A percentile compares a stretch with the other conserved stretches of the same genome.
These are phyloP conservation scores for Nilaparvata lugens DNA, from an alignment of 1,140 invertebrate species.

Conservation along the genomic window DNA sequence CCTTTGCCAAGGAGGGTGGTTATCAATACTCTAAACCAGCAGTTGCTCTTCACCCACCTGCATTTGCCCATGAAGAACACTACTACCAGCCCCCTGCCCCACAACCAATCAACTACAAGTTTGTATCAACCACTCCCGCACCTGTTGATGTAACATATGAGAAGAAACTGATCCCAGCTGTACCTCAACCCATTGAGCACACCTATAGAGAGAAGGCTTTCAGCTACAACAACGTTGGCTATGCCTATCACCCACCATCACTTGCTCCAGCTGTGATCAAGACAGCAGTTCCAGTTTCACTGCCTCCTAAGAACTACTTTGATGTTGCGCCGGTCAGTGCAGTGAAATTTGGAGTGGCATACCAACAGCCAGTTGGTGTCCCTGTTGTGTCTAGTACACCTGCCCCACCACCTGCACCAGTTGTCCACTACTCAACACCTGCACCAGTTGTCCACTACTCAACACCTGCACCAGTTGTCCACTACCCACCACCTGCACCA, in stretches of 20 bases:
- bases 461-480: conserved; percentile 4
- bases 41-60: not conserved
- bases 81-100: not conserved
- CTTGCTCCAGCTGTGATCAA: conserved; percentile 2
- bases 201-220: not conserved
- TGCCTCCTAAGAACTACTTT: conserved; percentile 26
- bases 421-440: conserved; percentile 19
- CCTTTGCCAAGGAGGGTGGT: not conserved
- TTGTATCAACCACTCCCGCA: not conserved
- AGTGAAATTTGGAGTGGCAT: conserved; percentile 22
- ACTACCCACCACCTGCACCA: conserved; percentile 5
- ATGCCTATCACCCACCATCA: conserved; percentile 9
- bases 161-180: too few species aligned
- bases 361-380: not conserved
- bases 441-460: conserved; percentile 15
- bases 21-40: not conserved
- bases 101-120: not conserved
- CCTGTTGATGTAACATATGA: not conserved
- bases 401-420: conserved; percentile 26
- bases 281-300: conserved; percentile 7
- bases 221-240: not conserved
- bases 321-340: not conserved
- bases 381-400: conserved; percentile 1
- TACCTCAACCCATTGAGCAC: not conserved
- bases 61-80: not conserved